Evolutionary conservation across 1,140 invertebrate genomes (phyloP), one percentile per base, ranked within the genome.

Genomic region (Pseudomyrmex flavicornis): DNA sequence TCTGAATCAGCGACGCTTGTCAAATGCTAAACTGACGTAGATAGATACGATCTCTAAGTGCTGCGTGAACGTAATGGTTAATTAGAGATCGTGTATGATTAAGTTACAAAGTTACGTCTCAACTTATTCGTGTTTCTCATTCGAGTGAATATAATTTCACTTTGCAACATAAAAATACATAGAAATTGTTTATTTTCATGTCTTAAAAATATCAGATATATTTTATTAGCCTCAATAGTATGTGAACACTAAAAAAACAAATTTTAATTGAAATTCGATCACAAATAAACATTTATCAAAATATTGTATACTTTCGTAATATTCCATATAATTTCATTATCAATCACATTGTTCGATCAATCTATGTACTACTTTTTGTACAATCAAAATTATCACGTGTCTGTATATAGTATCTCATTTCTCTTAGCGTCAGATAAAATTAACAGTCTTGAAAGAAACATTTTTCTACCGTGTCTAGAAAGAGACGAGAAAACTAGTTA

Each of bases 1-100:
- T 69, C 52, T 1, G 17, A 58, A 7, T 4, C 44, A 52, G 22
- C 22, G 48, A 26, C n/a, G 17, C 70, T 69, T 48, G 17, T 77
- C 75, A 58, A 56, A 70, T 20, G 73, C 46, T 63, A 50, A 52
- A 75, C 50, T 75, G 13, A 58, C n/a, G 35, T 9, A 20, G 35
- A 35, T 20, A 44, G n/a, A 10, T 46, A 48, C 2, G 8, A 54
- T 20, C n/a, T 13, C 35, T 12, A 35, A 35, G 35, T 26, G 17
- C n/a, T 44, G 22, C 9, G 35, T 35, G 48, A 77, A 26, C 20
- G 48, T 22, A 68, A 77, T 68, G 54, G 15, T 75, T 62, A 50
- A 26, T 61, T 75, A 26, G 17, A 48, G 9, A 12, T n/a, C n/a
- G 8, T 44, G 13, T 13, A 7, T 17, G 46, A 12, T n/a, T 26